phyloP scores from a whole-genome alignment of 1,140 invertebrate species.

The Drosophila pachea region DNA sequence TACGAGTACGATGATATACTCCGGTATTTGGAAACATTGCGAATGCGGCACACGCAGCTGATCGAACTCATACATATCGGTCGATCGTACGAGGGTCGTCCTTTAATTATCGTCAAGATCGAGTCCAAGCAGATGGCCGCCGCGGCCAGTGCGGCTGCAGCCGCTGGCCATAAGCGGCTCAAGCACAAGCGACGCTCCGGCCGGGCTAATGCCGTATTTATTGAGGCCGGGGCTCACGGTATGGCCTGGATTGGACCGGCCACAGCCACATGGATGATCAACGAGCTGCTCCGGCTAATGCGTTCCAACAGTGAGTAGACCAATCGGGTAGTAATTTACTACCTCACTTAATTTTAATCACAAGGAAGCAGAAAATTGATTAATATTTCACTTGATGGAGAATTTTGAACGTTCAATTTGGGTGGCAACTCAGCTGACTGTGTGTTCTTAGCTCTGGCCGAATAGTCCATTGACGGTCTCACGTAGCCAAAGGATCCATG shows the following conservation, averaged over 20 bases:
- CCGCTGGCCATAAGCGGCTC: constrained; percentile 57
- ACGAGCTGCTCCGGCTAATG: constrained; percentile 85
- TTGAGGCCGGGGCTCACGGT: constrained; percentile 87
- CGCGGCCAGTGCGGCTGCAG: constrained; percentile 35
- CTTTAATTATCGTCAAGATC: constrained; percentile 80
- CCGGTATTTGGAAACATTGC: constrained; percentile 84
- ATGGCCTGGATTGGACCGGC: constrained; percentile 92
- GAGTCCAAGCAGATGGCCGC: constrained; percentile 57
- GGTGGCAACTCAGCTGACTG: background rate
- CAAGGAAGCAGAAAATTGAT: too few species aligned
- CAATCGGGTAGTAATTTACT: background rate
- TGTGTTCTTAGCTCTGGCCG: background rate
- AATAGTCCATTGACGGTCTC: background rate
- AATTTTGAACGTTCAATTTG: background rate
- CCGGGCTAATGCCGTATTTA: constrained; percentile 81
- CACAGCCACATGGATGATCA: constrained; percentile 88
- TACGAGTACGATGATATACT: constrained; percentile 84
- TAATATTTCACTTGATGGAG: background rate
- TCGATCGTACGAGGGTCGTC: constrained; percentile 85
- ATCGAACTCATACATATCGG: constrained; percentile 85
- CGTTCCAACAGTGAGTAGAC: constrained; percentile 79
- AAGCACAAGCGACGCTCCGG: constrained; percentile 63
- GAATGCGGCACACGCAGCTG: constrained; percentile 82
- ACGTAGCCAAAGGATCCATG: constrained; percentile 49
- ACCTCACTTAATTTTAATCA: too few species aligned